Conservation (phyloP, 2,113 vertebrate species). For the Clarias macrocephalus region DNA sequence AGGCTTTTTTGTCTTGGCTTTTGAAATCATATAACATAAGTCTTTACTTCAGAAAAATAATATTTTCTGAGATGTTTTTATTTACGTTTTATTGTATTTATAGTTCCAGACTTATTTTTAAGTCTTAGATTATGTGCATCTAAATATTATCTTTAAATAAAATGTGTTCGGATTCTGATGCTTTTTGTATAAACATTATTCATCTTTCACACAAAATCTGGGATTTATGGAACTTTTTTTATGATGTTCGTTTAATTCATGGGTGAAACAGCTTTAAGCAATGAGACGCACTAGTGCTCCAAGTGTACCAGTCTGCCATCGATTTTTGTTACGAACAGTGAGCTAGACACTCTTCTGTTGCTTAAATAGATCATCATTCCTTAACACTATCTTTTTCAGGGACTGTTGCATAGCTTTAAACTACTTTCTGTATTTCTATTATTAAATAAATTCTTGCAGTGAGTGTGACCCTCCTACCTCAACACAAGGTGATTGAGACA, state of each 20-base stretch:
- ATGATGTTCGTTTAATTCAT: not conserved
- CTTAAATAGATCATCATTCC: conserved; percentile 3
- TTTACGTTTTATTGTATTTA: too few species aligned
- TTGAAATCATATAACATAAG: not conserved
- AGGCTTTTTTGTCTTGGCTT: not conserved
- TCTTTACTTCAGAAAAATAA: not conserved
- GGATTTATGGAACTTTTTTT: not conserved
- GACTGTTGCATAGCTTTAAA: not conserved
- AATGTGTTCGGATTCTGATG: not conserved
- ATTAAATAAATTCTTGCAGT: not conserved
- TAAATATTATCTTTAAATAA: not conserved
- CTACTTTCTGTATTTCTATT: not conserved
- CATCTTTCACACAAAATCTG: not conserved
- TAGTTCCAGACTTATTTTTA: not conserved
- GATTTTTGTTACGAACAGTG: not conserved
- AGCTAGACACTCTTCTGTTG: not conserved
- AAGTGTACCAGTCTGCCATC: not conserved
- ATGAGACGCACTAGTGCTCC: not conserved
- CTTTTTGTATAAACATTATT: not conserved
- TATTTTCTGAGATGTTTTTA: not conserved
- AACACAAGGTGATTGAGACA: not conserved
- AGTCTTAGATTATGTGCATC: not conserved
- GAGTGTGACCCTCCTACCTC: not conserved
- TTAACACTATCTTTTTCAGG: not conserved
- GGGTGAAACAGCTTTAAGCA: not conserved